Percentiles rank a stretch among this genome's conserved stretches.
These are phyloP conservation scores for Halichoeres trimaculatus DNA, from an alignment of 2,113 vertebrate genomes.

Conservation along the genomic window DNA sequence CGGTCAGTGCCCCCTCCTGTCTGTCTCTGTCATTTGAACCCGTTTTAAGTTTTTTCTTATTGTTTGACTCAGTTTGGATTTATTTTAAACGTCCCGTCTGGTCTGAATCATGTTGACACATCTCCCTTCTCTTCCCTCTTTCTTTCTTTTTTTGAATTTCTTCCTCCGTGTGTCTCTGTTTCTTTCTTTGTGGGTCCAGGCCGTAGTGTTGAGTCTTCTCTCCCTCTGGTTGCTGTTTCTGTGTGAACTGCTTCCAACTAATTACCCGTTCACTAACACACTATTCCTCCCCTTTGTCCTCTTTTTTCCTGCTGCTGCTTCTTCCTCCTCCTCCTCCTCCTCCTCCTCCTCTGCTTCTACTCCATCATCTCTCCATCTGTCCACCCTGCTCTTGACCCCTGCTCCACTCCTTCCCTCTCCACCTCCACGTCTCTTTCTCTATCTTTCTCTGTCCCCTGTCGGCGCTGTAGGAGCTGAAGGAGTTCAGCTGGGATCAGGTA, in stretches of 20 bases:
- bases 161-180: slow-evolving; percentile 38
- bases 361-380: slow-evolving; percentile 62
- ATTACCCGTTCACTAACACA: slow-evolving; percentile 86
- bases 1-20: slow-evolving; percentile 82
- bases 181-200: slow-evolving; percentile 72
- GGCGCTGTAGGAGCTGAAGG: slow-evolving; percentile 88
- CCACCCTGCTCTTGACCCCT: slow-evolving; percentile 49
- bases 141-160: slow-evolving; percentile 41
- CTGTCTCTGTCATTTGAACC: not conserved
- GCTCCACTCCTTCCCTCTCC: slow-evolving; percentile 33
- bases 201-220: slow-evolving; percentile 78
- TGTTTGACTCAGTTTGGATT: slow-evolving; percentile 36
- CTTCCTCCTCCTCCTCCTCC: slow-evolving; percentile 36
- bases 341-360: slow-evolving; percentile 72
- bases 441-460: slow-evolving; percentile 49
- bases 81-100: slow-evolving; percentile 38
- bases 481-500: slow-evolving; percentile 96
- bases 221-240: slow-evolving; percentile 77
- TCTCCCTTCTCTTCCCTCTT: slow-evolving; percentile 67
- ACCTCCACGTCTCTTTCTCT: slow-evolving; percentile 68
- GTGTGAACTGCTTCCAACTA: slow-evolving; percentile 83
- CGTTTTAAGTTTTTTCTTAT: slow-evolving; percentile 10
- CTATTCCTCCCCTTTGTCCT: slow-evolving; percentile 83
- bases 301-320: slow-evolving; percentile 64
- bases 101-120: slow-evolving; percentile 71